Evolutionary conservation across 1,140 invertebrate genomes (phyloP).

Genomic region (Schlechtendalia chinensis): DNA sequence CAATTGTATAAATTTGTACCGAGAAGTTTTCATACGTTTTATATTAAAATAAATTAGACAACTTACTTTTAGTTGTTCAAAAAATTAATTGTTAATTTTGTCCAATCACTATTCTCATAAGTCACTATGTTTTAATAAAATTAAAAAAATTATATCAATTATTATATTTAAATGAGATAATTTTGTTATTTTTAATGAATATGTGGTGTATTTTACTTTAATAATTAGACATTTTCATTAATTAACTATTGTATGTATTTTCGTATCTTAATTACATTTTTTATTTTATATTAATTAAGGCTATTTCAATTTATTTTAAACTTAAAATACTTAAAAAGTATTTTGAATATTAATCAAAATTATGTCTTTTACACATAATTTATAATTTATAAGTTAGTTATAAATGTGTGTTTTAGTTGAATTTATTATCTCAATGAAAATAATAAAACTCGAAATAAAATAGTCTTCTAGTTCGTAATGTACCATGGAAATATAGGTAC

Average conservation of each 20-base stretch:
- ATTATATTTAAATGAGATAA: too few relatives aligned
- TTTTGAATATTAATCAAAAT: slow-evolving; percentile 8
- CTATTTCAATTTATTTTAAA: not conserved
- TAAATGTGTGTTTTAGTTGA: not conserved
- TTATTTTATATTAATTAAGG: not conserved
- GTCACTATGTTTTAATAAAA: too few relatives aligned
- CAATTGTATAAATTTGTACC: too few relatives aligned
- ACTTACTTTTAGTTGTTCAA: too few relatives aligned
- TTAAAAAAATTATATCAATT: too few relatives aligned
- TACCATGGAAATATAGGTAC: not conserved
- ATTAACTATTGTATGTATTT: not conserved
- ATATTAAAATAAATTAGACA: too few relatives aligned
- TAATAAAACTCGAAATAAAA: not conserved
- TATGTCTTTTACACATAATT: not conserved
- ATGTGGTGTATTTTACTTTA: too few relatives aligned
- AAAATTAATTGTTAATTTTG: too few relatives aligned
- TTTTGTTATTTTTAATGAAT: not conserved
- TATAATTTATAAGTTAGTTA: not conserved
- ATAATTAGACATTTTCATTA: too few relatives aligned
- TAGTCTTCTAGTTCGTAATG: not conserved
- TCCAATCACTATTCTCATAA: too few relatives aligned
- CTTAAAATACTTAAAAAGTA: not conserved
- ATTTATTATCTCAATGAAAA: slow-evolving; percentile 22
- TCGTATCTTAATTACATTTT: not conserved
- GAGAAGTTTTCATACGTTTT: too few relatives aligned